A percentile compares a stretch with the other conserved stretches of the same genome.
These are phyloP conservation scores for Eulacestoma nigropectus DNA, from an alignment of 2,113 vertebrate genomes.

Conservation along the genomic window DNA sequence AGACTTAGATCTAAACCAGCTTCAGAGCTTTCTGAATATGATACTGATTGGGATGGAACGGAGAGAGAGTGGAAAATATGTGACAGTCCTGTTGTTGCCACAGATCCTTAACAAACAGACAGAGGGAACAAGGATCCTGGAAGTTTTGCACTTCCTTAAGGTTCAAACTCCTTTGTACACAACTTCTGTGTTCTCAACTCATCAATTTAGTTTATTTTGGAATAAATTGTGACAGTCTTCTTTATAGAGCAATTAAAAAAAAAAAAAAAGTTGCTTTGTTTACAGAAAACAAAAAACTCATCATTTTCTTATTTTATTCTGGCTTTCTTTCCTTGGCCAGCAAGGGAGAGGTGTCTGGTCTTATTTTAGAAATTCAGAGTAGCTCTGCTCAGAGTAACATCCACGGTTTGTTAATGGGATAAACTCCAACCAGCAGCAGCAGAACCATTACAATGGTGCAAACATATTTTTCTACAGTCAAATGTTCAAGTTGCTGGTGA, in stretches of 20 bases:
- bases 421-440: neutral
- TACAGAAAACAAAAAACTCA: neutral
- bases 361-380: neutral
- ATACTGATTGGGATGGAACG: neutral
- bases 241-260: neutral
- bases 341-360: neutral
- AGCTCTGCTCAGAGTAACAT: neutral
- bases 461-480: neutral
- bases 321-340: neutral
- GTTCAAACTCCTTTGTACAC: neutral
- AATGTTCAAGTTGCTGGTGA: neutral
- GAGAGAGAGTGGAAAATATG: neutral
- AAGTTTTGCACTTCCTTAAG: neutral
- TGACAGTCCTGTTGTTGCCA: neutral
- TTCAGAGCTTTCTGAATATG: conserved; percentile 1
- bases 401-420: neutral
- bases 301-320: neutral
- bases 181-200: neutral
- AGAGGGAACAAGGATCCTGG: neutral
- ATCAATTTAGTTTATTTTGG: neutral
- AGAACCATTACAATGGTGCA: neutral
- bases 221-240: neutral
- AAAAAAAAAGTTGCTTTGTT: neutral
- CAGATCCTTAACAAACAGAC: neutral
- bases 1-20: conserved; percentile 25